These are phyloP conservation scores for Deroplatys truncata DNA, from an alignment of 2,888 invertebrate species.

Conservation along the genomic window DNA sequence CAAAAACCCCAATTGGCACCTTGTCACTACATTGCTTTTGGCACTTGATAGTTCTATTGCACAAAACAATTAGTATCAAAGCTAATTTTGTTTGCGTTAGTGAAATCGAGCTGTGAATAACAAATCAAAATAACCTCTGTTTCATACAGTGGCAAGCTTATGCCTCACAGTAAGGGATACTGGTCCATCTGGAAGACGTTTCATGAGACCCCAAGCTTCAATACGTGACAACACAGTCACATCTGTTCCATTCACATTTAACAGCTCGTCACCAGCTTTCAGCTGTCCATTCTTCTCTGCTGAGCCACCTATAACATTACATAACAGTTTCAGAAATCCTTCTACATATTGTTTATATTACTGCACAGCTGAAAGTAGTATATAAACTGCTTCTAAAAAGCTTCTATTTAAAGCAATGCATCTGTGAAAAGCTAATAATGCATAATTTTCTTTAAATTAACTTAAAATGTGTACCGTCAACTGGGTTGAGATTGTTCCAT, in stretches of 20 bases:
- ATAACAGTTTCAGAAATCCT: neutral
- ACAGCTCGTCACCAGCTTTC: slow-evolving; percentile 80
- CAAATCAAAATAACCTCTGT: neutral
- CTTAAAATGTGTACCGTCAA: too few species aligned
- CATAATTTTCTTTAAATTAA: too few species aligned
- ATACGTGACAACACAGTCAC: slow-evolving; percentile 84
- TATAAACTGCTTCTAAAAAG: too few species aligned
- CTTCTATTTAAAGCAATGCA: too few species aligned
- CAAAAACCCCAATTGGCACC: neutral
- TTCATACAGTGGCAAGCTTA: neutral
- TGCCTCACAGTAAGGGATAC: slow-evolving; percentile 58
- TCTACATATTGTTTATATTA: too few species aligned
- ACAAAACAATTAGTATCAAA: neutral
- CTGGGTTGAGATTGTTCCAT: too few species aligned
- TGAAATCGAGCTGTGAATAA: neutral
- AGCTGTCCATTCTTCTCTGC: slow-evolving; percentile 83
- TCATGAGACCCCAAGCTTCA: slow-evolving; percentile 91
- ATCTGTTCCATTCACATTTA: slow-evolving; percentile 76
- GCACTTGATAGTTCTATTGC: neutral
- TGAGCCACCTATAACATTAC: slow-evolving; percentile 64
- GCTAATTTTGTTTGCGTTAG: neutral
- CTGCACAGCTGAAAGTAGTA: too few species aligned
- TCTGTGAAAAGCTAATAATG: too few species aligned
- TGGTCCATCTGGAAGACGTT: slow-evolving; percentile 81
- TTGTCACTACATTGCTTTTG: neutral